These are phyloP conservation scores for Pinctada fucata DNA, from an alignment of 2,888 invertebrate genomes.

Conservation along the genomic window DNA sequence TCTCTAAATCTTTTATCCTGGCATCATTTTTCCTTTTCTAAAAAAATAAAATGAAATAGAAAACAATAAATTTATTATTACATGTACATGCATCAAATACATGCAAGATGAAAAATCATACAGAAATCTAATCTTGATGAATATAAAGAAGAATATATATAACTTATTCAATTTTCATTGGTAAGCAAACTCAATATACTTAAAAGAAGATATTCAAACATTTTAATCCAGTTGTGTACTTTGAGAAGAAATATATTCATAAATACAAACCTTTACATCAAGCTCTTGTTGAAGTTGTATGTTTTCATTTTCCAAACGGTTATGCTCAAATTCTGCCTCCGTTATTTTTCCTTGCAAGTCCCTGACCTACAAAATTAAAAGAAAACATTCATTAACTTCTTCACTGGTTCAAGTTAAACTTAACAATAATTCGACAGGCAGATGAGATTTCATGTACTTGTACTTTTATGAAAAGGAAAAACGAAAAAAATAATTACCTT, in stretches of 20 bases:
- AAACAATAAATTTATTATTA: background rate
- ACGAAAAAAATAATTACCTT: slow-evolving; percentile 50
- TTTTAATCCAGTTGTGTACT: no score
- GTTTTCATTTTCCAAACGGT: slow-evolving; percentile 62
- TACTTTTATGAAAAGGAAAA: background rate
- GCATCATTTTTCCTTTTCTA: slow-evolving; percentile 20
- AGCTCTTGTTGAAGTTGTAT: slow-evolving; percentile 57
- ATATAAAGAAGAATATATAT: no score
- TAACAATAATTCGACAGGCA: no score
- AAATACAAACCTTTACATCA: slow-evolving; percentile 50
- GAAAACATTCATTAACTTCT: background rate
- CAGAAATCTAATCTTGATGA: background rate
- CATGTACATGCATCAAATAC: background rate
- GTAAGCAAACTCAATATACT: no score
- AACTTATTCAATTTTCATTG: no score
- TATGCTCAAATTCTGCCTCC: slow-evolving; percentile 67
- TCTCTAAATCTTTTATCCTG: slow-evolving; percentile 51
- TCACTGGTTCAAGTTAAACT: background rate
- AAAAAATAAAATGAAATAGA: background rate
- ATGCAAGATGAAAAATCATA: background rate
- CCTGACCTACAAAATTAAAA: slow-evolving; percentile 55
- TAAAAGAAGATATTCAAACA: no score
- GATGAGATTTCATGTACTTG: background rate
- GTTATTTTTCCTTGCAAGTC: slow-evolving; percentile 64
- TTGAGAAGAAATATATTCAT: no score